Conservation (phyloP, 2,888 invertebrate species). For the Thalpophila matura region DNA sequence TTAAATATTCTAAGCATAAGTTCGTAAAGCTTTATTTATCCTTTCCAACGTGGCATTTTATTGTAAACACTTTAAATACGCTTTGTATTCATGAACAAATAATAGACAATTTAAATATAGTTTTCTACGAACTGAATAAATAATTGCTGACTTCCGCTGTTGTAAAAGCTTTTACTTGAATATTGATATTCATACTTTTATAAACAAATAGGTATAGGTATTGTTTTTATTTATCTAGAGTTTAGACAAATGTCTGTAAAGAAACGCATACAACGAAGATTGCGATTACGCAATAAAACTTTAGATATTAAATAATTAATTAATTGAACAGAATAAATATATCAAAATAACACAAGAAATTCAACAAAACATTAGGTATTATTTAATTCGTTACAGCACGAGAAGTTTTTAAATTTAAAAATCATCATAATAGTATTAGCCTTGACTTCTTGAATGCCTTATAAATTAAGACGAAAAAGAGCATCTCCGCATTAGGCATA, state of each 20-base stretch:
- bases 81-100: conserved; percentile 36
- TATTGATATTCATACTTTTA: conserved; percentile 19
- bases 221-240: background rate
- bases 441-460: background rate
- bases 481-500: background rate
- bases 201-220: conserved; percentile 2
- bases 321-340: too few species aligned
- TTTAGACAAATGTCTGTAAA: background rate
- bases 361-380: too few species aligned
- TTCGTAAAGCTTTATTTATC: conserved; percentile 35
- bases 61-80: conserved; percentile 10
- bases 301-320: too few species aligned
- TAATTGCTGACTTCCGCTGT: conserved; percentile 38
- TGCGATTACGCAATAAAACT: too few species aligned
- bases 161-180: conserved; percentile 29
- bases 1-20: conserved; percentile 43
- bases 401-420: background rate
- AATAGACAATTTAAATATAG: conserved; percentile 30
- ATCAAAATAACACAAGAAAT: too few species aligned
- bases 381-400: too few species aligned
- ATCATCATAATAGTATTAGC: background rate
- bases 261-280: too few species aligned
- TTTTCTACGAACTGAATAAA: conserved; percentile 29
- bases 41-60: conserved; percentile 3
- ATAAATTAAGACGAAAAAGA: background rate